A percentile compares a stretch with the other conserved stretches of the same genome.
phyloP scores from a whole-genome alignment of 2,113 vertebrate species.

The Cygnus atratus region DNA sequence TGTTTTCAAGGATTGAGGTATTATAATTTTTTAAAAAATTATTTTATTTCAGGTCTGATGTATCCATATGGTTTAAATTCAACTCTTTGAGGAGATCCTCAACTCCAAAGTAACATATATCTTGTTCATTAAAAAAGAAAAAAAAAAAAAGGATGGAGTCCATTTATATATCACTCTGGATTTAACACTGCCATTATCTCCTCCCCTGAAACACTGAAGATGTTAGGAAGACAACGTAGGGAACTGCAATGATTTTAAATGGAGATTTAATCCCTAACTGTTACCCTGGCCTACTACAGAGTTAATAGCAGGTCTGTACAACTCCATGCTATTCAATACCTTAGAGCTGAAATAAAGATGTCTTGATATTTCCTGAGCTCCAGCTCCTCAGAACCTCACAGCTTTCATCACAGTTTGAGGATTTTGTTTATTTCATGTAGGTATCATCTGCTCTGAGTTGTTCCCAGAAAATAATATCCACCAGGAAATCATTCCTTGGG shows the following conservation, averaged over 20 bases:
- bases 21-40: not conserved
- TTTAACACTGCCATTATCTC: not conserved
- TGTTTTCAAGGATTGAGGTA: not conserved
- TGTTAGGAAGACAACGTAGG: not conserved
- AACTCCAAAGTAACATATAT: not conserved
- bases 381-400: not conserved
- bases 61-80: not conserved
- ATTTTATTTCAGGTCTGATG: not conserved
- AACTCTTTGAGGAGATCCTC: not conserved
- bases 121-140: not conserved
- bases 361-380: not conserved
- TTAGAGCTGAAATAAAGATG: slow-evolving; percentile 3
- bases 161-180: not conserved
- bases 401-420: not conserved
- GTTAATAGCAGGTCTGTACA: not conserved
- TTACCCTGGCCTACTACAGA: not conserved
- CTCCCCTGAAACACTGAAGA: not conserved
- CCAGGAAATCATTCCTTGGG: not conserved
- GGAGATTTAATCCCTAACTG: not conserved
- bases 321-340: not conserved
- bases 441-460: not conserved
- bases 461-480: slow-evolving; percentile 21
- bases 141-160: not conserved
- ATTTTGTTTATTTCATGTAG: slow-evolving; percentile 15
- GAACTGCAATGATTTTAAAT: not conserved